Evolutionary conservation across 2,797 vertebrate genomes (phyloP), one percentile per base, ranked within the genome.

Genomic region (Phataginus tricuspis): DNA sequence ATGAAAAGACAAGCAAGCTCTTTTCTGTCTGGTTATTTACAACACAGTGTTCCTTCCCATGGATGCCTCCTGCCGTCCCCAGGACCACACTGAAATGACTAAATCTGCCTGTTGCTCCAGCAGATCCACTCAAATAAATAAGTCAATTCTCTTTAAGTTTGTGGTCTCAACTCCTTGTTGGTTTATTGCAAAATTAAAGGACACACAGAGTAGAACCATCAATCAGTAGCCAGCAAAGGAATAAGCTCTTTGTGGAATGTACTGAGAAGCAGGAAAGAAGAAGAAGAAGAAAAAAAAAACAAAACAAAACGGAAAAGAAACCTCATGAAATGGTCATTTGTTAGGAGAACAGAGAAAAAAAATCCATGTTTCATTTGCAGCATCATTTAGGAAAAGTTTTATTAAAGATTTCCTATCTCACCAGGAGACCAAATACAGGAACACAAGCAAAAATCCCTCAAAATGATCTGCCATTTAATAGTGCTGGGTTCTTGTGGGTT

Each of bases 121-220:
- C 96, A 98, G 98, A 98, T 97, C 83, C 86, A 94, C 96, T 97
- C 97, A 95, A 98, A 97, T 98, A 98, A 98, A 98, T 98, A 98
- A 98, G 98, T 96, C 94, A 97, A 96, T 97, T 98, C 98, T 98
- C 96, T 98, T 97, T 98, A 98, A 98, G 98, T 98, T 97, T 98
- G 98, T 97, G 98, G 98, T 98, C 97, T 98, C 80, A 91, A 91
- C 96, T 98, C 92, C 98, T 98, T 98, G 98, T 98, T 98, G 98
- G 98, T 95, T 98, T 98, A 98, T 98, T 98, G 98, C 98, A 99
- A 98, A 99, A 99, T 98, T 98, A 98, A 98, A 98, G 98, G 97
- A 95, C 98, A 96, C 57, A 97, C 72, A 97, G 97, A 96, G 87
- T 88, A 97, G 95, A 98, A 96, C 98, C 98, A 98, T 98, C 98